Base-by-base conservation (phyloP, 2,797 vertebrate species). In the Acanthurus tractus region DNA sequence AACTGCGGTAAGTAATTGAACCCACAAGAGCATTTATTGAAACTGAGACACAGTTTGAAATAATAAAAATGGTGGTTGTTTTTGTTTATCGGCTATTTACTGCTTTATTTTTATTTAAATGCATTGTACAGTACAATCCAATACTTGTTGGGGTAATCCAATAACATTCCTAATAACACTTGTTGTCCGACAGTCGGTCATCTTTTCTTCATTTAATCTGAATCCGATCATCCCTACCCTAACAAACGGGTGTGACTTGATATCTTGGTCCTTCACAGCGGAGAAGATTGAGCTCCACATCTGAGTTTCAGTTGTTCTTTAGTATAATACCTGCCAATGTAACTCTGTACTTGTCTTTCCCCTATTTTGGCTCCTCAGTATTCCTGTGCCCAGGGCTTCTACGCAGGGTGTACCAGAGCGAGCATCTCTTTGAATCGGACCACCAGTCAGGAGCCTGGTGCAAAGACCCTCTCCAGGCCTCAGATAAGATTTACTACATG, bases 401-500 rank as follows among this genome's bases (percentile, higher is more conserved):
- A 79, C 97, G 96, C 85, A 97, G 97, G 91, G 98, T 99, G 29
- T 98, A 99, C 94, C 98, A 99, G 96, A 99, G 97, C 3, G 97
- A 99, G 82, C 98, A 99, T 91, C 96, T 99, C 67, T 99, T 99
- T 18, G 98, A 99, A 76, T 99, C 98, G 0, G 98, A 99, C 92
- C 98, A 99, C 94, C 98, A 99, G 22, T 99, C 98, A 0, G 98
- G 98, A 56, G 97, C 98, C 11, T 99, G 98, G 98, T 99, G 98
- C 94, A 99, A 99, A 89, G 98, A 99, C 89, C 98, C 98, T 46
- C 96, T 99, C 1, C 98, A 99, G 88, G 98, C 98, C 9, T 99
- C 98, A 0, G 98, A 99, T 93, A 99, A 99, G 95, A 99, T 99
- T 82, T 99, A 99, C 93, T 99, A 99, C 91, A 99, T 99, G 98